Conservation (phyloP, 2,797 vertebrate genomes). For the Setipinna tenuifilis region DNA sequence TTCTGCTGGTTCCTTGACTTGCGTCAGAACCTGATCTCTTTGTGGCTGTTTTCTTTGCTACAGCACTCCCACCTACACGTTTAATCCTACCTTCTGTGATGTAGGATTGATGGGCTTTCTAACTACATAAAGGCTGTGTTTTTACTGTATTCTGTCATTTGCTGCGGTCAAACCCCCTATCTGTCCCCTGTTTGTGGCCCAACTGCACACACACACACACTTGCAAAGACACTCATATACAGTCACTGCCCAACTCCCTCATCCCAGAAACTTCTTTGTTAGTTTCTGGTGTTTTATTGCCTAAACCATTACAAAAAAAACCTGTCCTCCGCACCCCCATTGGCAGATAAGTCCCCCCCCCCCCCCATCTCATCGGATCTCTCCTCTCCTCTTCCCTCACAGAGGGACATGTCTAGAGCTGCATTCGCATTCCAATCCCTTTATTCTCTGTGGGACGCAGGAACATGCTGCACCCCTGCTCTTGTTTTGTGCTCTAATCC, state of each 20-base stretch:
- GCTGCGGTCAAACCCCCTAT: not conserved
- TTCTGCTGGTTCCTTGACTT: not conserved
- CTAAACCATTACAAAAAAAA: too few species aligned
- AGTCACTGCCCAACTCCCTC: too few species aligned
- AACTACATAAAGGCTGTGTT: not conserved
- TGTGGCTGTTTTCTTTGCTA: not conserved
- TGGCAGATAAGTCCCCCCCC: not conserved
- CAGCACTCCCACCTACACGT: not conserved
- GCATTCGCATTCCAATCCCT: conserved; percentile 54
- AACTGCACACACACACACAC: not conserved
- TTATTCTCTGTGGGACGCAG: conserved; percentile 36
- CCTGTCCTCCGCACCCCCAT: not conserved
- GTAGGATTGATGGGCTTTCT: not conserved
- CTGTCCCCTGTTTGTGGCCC: not conserved
- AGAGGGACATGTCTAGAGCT: conserved; percentile 51
- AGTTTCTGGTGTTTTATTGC: too few species aligned
- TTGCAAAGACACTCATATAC: not conserved
- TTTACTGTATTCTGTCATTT: not conserved
- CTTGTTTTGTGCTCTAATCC: conserved; percentile 36
- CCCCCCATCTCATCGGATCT: not conserved
- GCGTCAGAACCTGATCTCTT: not conserved
- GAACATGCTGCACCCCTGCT: conserved; percentile 48
- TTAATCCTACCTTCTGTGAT: not conserved
- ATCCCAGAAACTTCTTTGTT: too few species aligned
- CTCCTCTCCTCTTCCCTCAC: not conserved